Evolutionary conservation across 2,797 vertebrate genomes (phyloP), one percentile per base, ranked within the genome.

Genomic region (Rhinella marina): DNA sequence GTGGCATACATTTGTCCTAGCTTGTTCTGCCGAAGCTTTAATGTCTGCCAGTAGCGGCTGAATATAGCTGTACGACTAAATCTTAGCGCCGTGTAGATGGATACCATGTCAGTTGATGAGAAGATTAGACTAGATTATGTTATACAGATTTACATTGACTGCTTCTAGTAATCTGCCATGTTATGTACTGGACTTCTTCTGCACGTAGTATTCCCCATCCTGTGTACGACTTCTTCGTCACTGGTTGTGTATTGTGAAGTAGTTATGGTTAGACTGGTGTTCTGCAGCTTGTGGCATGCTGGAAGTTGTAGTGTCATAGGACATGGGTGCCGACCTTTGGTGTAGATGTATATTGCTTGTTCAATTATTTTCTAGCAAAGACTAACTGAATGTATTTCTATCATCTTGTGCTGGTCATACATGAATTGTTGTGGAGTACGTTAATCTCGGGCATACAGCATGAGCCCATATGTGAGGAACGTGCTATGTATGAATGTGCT

Each of bases 101-200:
- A 32, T 62, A 25, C 41, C 14, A 2, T 85, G 77, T 41, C 21
- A 25, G 27, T 23, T 4, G 19, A 77, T 81, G 77, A 85, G 82
- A 77, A 81, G 82, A 88, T 88, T 85, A 88, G 48, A 75, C 41
- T 75, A 85, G 87, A 88, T 88, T 85, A 85, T 25, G 27, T 12
- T n/a, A 32, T 11, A 64, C 27, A 61, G 68, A 73, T 75, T 72
- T 84, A 54, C 64, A 32, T 27, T 8, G 11, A 8, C 64, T 84
- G 70, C 68, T n/a, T 48, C 12, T n/a, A 41, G 82, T 48, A 59
- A 73, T n/a, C 68, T 48, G 56, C 21, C 10, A 0, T 25, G 82
- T 56, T 73, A 75, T 48, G 82, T 61, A 59, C 25, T 59, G 13
- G 25, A 79, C 64, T 2, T 9, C 12, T 14, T 14, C 52, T 59